Percentiles rank a stretch among this genome's conserved stretches.
Conservation (phyloP, 23 tunicate species). For the Ciona savignyi region DNA sequence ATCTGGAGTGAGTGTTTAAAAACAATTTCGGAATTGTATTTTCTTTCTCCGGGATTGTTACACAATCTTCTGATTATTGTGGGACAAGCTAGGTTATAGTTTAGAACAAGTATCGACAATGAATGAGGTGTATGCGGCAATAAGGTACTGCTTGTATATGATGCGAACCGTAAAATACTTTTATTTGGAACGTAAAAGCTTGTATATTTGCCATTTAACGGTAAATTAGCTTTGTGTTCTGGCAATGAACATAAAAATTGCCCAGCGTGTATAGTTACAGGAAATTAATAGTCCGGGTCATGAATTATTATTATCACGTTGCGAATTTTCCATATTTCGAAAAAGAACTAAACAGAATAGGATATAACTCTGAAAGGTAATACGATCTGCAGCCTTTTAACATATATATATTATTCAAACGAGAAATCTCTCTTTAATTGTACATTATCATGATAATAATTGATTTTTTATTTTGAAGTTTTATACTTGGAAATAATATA, state of each 20-base stretch:
- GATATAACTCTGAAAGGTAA: neutral
- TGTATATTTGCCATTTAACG: no score
- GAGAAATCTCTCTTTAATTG: no score
- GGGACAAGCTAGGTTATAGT: neutral
- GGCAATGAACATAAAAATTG: no score
- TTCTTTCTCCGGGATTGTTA: neutral
- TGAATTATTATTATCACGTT: slow-evolving; percentile 41
- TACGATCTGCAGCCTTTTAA: neutral
- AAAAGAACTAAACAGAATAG: neutral
- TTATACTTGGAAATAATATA: no score
- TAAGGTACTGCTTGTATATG: slow-evolving; percentile 10
- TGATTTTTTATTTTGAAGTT: no score
- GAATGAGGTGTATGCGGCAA: slow-evolving; percentile 29
- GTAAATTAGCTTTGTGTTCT: no score
- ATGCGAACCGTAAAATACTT: neutral
- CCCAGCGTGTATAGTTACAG: no score
- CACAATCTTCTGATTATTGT: slow-evolving; percentile 31
- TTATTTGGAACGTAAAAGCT: no score
- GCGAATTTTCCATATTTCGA: slow-evolving; percentile 30
- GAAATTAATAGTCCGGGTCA: no score
- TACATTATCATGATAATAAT: no score
- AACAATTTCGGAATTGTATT: slow-evolving; percentile 17
- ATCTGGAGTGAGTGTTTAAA: slow-evolving; percentile 7
- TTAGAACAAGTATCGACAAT: slow-evolving; percentile 24
- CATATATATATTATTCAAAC: no score